phyloP scores from a whole-genome alignment of 2,888 invertebrate genomes.

The Lasioglossum marginatum region DNA sequence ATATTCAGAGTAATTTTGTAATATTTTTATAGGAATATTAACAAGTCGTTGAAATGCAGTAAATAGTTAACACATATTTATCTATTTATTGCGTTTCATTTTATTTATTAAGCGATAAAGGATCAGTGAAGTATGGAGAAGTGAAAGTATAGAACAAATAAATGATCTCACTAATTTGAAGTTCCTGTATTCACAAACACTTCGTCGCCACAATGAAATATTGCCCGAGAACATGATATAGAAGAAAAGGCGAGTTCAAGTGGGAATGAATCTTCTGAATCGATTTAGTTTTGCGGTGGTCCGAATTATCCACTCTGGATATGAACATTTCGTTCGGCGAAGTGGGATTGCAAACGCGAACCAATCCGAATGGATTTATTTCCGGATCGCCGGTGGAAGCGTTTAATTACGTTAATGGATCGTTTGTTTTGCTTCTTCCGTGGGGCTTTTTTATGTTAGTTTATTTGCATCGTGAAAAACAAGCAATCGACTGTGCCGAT shows the following conservation, averaged over 20 bases:
- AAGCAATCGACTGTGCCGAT: constrained; percentile 25
- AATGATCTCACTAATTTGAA: no score
- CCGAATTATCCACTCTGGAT: constrained; percentile 29
- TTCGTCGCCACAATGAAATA: background rate
- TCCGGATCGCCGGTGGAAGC: constrained; percentile 1
- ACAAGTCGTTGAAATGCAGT: no score
- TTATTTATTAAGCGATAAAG: no score
- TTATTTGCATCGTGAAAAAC: constrained; percentile 8
- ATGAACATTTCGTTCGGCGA: constrained; percentile 18
- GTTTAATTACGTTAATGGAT: constrained; percentile 56
- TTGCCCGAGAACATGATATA: background rate
- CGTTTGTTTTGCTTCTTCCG: constrained; percentile 22
- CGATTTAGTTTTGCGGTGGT: background rate
- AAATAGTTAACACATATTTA: no score
- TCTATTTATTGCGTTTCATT: no score
- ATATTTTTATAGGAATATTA: no score
- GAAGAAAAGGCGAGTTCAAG: background rate
- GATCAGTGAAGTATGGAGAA: no score
- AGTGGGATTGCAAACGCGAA: constrained; percentile 8
- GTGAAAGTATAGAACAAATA: no score
- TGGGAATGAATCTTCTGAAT: background rate
- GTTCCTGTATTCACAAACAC: no score
- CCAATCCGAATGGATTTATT: constrained; percentile 36
- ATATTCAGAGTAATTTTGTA: no score
- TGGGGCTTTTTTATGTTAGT: background rate